Conservation (phyloP, 2,113 vertebrate species). For the Marmota monax region DNA sequence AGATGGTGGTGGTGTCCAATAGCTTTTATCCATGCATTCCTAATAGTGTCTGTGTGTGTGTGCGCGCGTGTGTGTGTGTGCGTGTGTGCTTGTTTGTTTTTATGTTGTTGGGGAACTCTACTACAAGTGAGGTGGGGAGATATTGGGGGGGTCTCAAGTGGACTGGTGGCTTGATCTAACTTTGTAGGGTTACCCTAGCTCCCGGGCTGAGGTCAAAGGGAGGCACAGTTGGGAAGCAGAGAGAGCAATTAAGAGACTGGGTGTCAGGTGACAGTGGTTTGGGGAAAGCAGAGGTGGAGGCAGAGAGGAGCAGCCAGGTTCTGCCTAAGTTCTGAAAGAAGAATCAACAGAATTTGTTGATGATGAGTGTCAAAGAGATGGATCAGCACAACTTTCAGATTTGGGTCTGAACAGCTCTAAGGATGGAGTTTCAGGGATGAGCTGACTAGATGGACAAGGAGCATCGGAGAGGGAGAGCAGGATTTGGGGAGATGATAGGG, state of each 20-base stretch:
- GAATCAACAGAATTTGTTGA: background rate
- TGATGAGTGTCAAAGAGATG: background rate
- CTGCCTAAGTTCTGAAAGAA: background rate
- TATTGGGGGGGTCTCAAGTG: background rate
- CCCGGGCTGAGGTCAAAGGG: background rate
- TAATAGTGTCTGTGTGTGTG: background rate
- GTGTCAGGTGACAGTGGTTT: background rate
- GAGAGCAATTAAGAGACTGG: background rate
- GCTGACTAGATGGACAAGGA: background rate
- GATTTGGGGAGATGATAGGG: too few relatives aligned
- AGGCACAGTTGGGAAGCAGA: background rate
- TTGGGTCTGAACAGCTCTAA: background rate
- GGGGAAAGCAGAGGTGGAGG: background rate
- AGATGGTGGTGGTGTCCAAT: background rate
- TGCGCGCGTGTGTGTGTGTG: background rate
- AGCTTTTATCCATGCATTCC: background rate
- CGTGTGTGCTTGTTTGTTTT: background rate
- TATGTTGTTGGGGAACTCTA: constrained; percentile 3
- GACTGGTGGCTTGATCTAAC: background rate
- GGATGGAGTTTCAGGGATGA: background rate
- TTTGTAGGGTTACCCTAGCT: background rate
- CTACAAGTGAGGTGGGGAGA: background rate
- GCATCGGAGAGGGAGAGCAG: background rate
- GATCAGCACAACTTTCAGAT: background rate
- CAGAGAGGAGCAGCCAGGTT: background rate